A percentile compares a stretch with the other conserved stretches of the same genome.
These are phyloP conservation scores for Crocidura indochinensis DNA, from an alignment of 2,797 vertebrate genomes.

Conservation along the genomic window DNA sequence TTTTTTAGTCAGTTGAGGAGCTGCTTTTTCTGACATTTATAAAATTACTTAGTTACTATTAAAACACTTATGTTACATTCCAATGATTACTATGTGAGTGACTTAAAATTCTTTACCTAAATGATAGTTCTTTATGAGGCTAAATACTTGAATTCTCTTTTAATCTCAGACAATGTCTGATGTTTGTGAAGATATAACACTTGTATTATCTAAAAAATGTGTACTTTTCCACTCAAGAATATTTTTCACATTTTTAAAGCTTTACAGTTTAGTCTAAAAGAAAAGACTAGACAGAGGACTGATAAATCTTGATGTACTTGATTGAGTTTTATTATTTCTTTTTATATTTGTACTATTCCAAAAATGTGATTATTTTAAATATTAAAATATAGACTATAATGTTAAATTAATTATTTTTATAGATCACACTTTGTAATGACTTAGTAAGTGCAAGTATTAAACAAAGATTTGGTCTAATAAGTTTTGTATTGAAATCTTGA, in stretches of 20 bases:
- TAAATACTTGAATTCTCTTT: slow-evolving; percentile 66
- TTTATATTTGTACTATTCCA: slow-evolving; percentile 48
- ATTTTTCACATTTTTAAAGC: slow-evolving; percentile 63
- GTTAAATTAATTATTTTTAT: slow-evolving; percentile 29
- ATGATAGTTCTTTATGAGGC: slow-evolving; percentile 41
- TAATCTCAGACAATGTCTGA: slow-evolving; percentile 69
- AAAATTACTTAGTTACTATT: slow-evolving; percentile 69
- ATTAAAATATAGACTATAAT: background rate
- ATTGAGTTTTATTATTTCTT: slow-evolving; percentile 29
- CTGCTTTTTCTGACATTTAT: slow-evolving; percentile 19
- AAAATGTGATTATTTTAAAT: slow-evolving; percentile 33
- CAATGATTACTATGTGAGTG: slow-evolving; percentile 43
- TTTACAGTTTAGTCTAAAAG: background rate
- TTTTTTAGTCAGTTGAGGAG: slow-evolving; percentile 65
- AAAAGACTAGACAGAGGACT: slow-evolving; percentile 43
- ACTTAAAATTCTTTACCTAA: slow-evolving; percentile 66
- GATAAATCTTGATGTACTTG: slow-evolving; percentile 34
- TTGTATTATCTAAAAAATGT: slow-evolving; percentile 81
- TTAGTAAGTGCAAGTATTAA: slow-evolving; percentile 29
- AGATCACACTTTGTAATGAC: background rate
- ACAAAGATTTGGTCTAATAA: background rate
- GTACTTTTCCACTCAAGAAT: slow-evolving; percentile 78
- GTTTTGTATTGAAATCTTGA: background rate
- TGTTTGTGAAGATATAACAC: slow-evolving; percentile 73
- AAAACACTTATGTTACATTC: slow-evolving; percentile 75